Evolutionary conservation across 1,140 invertebrate species (phyloP), one percentile per base, ranked within the genome.

Genomic region (Sarcophaga peregrina): DNA sequence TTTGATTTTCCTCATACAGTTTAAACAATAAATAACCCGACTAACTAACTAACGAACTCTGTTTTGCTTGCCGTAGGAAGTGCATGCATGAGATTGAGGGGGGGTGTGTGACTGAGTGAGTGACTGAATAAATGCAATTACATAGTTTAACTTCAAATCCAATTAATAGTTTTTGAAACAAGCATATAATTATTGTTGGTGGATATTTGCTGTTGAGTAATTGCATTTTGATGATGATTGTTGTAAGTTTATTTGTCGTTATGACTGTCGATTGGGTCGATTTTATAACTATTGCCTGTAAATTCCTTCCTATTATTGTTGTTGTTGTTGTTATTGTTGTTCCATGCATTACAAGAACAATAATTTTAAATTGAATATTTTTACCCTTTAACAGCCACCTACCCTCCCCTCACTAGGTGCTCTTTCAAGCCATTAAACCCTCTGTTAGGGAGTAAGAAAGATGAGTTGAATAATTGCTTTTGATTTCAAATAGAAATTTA

Each of bases 81-180:
- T 37, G 54, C 62, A 20, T 7, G 13, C 6, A 5, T 6, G 25
- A 7, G 47, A 50, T n/a, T 80, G 47, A 11, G 8, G 25, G 37
- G 15, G 25, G 15, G 4, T 2, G 75, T 48, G 75, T 47, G 45
- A 50, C n/a, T 10, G 37, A 2, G 25, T 37, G 25, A 37, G 25
- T 37, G 25, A 37, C 25, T 37, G 25, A 37, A 37, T 37, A 37
- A 50, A 78, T 50, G 72, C 72, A 54, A 78, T 80, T 82, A 76
- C 82, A 46, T 73, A 58, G 82, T 54, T 76, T 37, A 48, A 52
- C 58, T 80, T 80, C 58, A 58, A 17, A 73, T 58, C 83, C 78
- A 83, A 83, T 81, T 83, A 83, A 73, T 83, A 72, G 68, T 83
- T 72, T 72, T 83, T 81, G 83, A 83, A 81, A 83, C 81, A 83